phyloP scores from a whole-genome alignment of 30 jellyfish, hydroid and myxozoan genomes.

The Pseudorhiza aurosa region DNA sequence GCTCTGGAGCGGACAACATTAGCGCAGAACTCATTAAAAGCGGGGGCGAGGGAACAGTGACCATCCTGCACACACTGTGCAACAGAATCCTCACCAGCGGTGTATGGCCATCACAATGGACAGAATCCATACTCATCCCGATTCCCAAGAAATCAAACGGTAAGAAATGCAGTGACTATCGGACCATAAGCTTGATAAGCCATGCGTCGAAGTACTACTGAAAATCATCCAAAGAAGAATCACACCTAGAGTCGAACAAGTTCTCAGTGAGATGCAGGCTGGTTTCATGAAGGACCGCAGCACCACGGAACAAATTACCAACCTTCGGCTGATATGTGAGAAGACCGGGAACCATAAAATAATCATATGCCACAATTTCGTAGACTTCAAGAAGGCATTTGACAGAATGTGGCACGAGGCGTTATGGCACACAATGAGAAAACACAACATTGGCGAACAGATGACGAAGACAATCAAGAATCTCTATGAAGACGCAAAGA shows the following conservation, averaged over 20 bases:
- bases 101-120: conserved; percentile 50
- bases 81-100: conserved; percentile 25
- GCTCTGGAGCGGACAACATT: conserved; percentile 54
- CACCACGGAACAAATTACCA: conserved; percentile 46
- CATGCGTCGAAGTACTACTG: conserved; percentile 32
- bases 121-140: conserved; percentile 44
- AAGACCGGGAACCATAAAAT: conserved; percentile 27
- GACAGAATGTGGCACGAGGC: conserved; percentile 53
- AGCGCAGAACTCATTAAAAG: conserved; percentile 42
- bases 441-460: conserved; percentile 18
- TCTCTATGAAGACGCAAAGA: conserved; percentile 26
- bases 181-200: conserved; percentile 29
- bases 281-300: conserved; percentile 58
- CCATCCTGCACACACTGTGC: conserved; percentile 42
- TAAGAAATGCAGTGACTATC: conserved; percentile 35
- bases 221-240: conserved; percentile 27
- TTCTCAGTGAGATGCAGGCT: conserved; percentile 37
- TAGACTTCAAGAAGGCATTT: conserved; percentile 28
- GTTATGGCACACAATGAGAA: conserved; percentile 32
- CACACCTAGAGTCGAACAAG: conserved; percentile 46
- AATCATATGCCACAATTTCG: conserved; percentile 29
- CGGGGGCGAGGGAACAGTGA: conserved; percentile 50
- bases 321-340: conserved; percentile 28
- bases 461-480: conserved; percentile 5
- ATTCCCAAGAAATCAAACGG: conserved; percentile 16